phyloP scores from a whole-genome alignment of 1,140 invertebrate species.

The Micrasema minimum region DNA sequence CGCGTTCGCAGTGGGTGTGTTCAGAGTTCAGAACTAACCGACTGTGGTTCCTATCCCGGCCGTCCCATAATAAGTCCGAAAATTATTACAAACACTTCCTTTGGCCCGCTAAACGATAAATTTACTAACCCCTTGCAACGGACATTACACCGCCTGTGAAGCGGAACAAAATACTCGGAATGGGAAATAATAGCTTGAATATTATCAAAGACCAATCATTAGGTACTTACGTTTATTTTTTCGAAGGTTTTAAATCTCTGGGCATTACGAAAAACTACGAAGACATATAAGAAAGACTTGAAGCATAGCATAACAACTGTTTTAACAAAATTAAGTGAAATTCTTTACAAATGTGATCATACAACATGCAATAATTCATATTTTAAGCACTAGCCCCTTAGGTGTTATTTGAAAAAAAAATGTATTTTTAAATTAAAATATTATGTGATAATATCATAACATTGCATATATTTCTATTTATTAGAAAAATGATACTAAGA shows the following conservation, averaged over 20 bases:
- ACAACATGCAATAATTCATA: no score
- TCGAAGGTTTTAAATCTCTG: not conserved
- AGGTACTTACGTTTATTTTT: not conserved
- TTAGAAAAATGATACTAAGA: no score
- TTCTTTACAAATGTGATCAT: no score
- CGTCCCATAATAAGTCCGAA: slow-evolving; percentile 10
- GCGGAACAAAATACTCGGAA: not conserved
- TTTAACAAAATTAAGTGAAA: not conserved
- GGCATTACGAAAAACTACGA: not conserved
- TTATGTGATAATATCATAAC: no score
- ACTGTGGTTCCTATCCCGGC: slow-evolving; percentile 8
- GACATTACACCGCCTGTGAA: not conserved
- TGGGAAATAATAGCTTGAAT: not conserved
- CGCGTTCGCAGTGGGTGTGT: slow-evolving; percentile 3
- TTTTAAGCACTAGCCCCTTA: no score
- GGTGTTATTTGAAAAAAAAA: no score
- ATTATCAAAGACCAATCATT: not conserved
- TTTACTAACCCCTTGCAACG: slow-evolving; percentile 1
- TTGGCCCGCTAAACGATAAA: slow-evolving; percentile 11
- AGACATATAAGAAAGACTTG: not conserved
- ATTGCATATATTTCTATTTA: no score
- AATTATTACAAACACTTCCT: slow-evolving; percentile 12
- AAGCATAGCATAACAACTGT: not conserved
- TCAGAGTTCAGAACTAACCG: slow-evolving; percentile 4
- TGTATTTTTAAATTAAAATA: no score